phyloP scores from a whole-genome alignment of 2,888 invertebrate species.

The Amphimallon solstitiale region DNA sequence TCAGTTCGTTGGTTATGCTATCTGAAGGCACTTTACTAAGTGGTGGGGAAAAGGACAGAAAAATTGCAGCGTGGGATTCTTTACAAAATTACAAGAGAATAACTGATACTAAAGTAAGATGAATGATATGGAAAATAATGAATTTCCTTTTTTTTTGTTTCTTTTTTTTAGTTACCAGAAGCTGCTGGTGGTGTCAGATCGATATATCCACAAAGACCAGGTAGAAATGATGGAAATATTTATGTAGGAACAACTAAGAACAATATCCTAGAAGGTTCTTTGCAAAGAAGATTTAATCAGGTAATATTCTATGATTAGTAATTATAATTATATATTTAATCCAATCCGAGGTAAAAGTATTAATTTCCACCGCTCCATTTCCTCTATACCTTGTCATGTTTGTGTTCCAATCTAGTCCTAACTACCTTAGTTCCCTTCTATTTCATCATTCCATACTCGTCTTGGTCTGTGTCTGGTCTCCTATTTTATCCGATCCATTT shows the following conservation, averaged over 20 bases:
- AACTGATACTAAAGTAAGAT: slow-evolving; percentile 83
- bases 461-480: too few species aligned
- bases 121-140: not conserved
- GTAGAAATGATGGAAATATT: slow-evolving; percentile 88
- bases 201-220: slow-evolving; percentile 88
- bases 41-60: slow-evolving; percentile 89
- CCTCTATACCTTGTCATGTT: too few species aligned
- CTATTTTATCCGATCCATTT: too few species aligned
- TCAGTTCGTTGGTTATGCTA: slow-evolving; percentile 86
- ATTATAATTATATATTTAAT: too few species aligned
- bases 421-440: too few species aligned
- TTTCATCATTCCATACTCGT: too few species aligned
- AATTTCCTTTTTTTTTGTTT: slow-evolving; percentile 10
- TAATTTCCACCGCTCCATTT: not conserved
- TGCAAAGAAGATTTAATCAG: slow-evolving; percentile 88
- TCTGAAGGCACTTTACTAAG: slow-evolving; percentile 91
- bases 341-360: too few species aligned
- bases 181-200: slow-evolving; percentile 89
- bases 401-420: too few species aligned
- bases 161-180: slow-evolving; percentile 77
- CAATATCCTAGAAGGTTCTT: slow-evolving; percentile 88
- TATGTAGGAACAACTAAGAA: slow-evolving; percentile 92
- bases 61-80: slow-evolving; percentile 93
- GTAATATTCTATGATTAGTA: slow-evolving; percentile 60
- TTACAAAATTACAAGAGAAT: slow-evolving; percentile 89